Evolutionary conservation across 2,113 vertebrate genomes (phyloP), one percentile per base, ranked within the genome.

Genomic region (Pao palembangensis): DNA sequence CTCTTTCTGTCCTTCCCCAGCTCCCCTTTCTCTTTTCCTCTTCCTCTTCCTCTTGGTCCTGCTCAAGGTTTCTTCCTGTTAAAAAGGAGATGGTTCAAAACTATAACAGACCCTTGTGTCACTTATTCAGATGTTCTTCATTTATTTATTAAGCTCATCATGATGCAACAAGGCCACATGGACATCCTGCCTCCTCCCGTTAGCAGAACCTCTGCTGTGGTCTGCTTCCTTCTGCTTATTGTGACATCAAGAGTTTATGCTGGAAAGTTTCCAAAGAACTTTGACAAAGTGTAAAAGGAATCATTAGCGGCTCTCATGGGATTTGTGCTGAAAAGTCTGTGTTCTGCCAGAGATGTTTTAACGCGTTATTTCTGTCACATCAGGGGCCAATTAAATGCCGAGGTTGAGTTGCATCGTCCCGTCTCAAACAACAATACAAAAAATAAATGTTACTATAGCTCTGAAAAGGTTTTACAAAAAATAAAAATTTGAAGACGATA

Each of bases 301-400:
- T 87, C 76, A 78, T 83, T 76, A 83, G 71, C 4, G 8, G 57
- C 74, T 83, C 69, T 83, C 56, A 7, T 54, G 64, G 75, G 70
- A 78, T 67, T 70, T 51, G 64, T 58, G 16, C 44, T 38, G 34
- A 28, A 48, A 17, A 54, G 62, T 63, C 38, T 47, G 20, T 55
- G 47, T 38, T 38, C 61, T 61, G 61, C 44, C 28, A 55, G 46
- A 76, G 47, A 77, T 54, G 56, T 78, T 63, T 20, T 56, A 63
- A 51, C 46, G n/a, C 31, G 69, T 67, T 85, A 81, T 82, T 85
- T 80, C 62, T 74, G 73, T 78, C 72, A 68, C 70, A 69, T 43
- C 16, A 44, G 55, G 17, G 50, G 68, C 73, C 82, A 83, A 87
- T 87, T 85, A 83, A 76, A 83, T 55, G 34, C 52, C 58, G 63